Percentiles rank a stretch among this genome's conserved stretches.
These are phyloP conservation scores for Zygogramma bicolorata DNA, from an alignment of 2,888 invertebrate species.

Conservation along the genomic window DNA sequence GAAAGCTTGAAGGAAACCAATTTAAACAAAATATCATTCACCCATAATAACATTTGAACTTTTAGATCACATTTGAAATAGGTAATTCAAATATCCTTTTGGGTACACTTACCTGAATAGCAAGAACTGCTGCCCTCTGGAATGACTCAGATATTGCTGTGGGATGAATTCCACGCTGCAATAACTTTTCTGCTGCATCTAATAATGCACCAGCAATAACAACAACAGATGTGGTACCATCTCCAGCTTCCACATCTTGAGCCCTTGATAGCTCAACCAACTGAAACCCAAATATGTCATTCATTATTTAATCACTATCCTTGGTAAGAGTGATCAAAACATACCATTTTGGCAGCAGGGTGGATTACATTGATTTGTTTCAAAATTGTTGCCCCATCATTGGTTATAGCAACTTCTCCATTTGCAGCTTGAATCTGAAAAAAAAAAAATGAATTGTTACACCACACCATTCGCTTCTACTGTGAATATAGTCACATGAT, in stretches of 20 bases:
- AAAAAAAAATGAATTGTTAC: not conserved
- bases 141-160: constrained; percentile 98
- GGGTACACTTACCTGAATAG: constrained; percentile 69
- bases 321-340: too few species aligned
- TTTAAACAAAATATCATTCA: too few species aligned
- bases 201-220: constrained; percentile 96
- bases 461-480: too few species aligned
- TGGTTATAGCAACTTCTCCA: constrained; percentile 99
- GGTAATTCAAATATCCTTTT: not conserved
- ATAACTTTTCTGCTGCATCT: constrained; percentile 92
- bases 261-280: constrained; percentile 98
- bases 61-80: too few species aligned
- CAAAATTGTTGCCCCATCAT: constrained; percentile 99
- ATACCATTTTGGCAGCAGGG: constrained; percentile 98
- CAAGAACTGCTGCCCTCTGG: constrained; percentile 84
- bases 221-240: constrained; percentile 99
- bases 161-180: constrained; percentile 96
- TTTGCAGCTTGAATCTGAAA: constrained; percentile 92
- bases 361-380: constrained; percentile 99
- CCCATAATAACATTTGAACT: too few species aligned
- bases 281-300: constrained; percentile 66
- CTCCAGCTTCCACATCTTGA: constrained; percentile 99
- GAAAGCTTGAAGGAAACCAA: not conserved
- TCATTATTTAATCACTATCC: too few species aligned
- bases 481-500: too few species aligned